Base-by-base conservation (phyloP, 2,888 invertebrate species). In the Altica lythri region DNA sequence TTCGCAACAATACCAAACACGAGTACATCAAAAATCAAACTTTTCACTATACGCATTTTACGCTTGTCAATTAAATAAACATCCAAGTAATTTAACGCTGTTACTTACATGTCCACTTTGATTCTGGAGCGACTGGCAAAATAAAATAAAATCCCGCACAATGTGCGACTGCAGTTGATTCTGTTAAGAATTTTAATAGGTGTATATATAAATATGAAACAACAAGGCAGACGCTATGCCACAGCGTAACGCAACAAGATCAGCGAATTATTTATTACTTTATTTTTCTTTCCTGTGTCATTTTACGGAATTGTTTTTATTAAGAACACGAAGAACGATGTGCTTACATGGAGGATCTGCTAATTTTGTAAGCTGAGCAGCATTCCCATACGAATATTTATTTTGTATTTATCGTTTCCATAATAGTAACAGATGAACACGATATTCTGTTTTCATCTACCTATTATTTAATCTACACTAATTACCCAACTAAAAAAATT, bases 181-280 rank as follows among this genome's bases (percentile, higher is more conserved):
- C 17, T 18, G 32, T 18, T 34, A 46, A 46, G 55, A 49, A 55
- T 49, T 55, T 54, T 43, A 42, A 50, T 45, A 34, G 34, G 16
- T 34, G 37, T 22, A 45, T 48, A 40, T 55, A 45, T 50, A 38
- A 40, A 49, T 49, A 55, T 55, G 45, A 55, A 55, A 34, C 16
- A 16, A n/a, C 3, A 30, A 30, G 30, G 17, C 48, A 54, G 54
- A 49, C 53, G 48, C 53, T 44, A 48, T n/a, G 44, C 38, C 25
- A 37, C 30, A 46, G 2, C 30, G 12, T 34, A 14, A 16, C n/a
- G n/a, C n/a, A 34, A 6, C 2, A 14, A 34, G 34, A 34, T 34
- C 34, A 34, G 16, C 34, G 16, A n/a, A n/a, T n/a, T n/a, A n/a
- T n/a, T n/a, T n/a, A 14, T 34, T 34, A 27, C n/a, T 27, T 27